Evolutionary conservation across 1,140 invertebrate species (phyloP).

Genomic region (Babylonia areolata): DNA sequence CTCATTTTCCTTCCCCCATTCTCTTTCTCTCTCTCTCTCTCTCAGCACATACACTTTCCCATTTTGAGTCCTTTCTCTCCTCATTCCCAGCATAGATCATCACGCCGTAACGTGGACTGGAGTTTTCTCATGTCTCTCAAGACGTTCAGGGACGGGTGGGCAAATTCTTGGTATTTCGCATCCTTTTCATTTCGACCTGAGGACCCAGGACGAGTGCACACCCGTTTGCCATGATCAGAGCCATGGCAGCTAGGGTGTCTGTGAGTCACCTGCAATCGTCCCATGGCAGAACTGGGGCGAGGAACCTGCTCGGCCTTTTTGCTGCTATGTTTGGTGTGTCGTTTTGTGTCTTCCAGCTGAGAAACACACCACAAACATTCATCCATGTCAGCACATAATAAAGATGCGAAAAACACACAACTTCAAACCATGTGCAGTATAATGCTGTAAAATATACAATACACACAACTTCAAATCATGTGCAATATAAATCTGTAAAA

Average conservation of each 20-base stretch:
- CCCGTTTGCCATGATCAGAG: neutral
- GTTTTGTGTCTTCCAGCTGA: conserved; percentile 23
- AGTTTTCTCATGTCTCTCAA: conserved; percentile 74
- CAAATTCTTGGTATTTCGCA: neutral
- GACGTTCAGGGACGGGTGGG: conserved; percentile 64
- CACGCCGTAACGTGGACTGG: conserved; percentile 71
- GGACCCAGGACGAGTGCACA: neutral
- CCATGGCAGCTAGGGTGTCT: neutral
- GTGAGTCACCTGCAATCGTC: neutral
- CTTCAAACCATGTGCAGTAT: too few species aligned
- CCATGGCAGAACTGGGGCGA: conserved; percentile 24
- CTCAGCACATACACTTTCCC: too few species aligned
- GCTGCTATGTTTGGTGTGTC: neutral
- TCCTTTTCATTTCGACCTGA: neutral
- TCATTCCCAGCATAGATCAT: conserved; percentile 73
- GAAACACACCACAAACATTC: neutral
- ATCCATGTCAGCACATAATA: too few species aligned
- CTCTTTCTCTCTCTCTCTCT: too few species aligned
- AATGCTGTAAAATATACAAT: too few species aligned
- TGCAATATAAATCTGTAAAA: too few species aligned
- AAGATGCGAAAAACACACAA: too few species aligned
- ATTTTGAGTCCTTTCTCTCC: too few species aligned
- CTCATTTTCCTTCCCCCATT: conserved; percentile 46
- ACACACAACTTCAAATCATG: too few species aligned
- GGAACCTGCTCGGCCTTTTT: conserved; percentile 8